Evolutionary conservation across 2,113 vertebrate genomes (phyloP), one percentile per base, ranked within the genome.

Genomic region (Bothrops jararaca): DNA sequence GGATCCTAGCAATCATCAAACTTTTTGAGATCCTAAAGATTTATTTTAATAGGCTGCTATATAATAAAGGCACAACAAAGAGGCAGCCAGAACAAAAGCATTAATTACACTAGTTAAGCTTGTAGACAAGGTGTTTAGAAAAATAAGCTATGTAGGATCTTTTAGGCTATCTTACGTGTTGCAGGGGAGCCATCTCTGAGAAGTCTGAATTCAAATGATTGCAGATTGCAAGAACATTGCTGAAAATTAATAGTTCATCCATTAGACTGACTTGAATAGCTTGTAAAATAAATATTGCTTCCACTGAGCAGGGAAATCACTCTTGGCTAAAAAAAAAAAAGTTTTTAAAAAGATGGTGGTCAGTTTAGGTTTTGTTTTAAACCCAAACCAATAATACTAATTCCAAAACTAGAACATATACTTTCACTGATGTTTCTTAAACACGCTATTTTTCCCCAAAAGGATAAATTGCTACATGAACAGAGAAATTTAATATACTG

Each of bases 1-100:
- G 64, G 95, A 93, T 95, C 95, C 80, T 5, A 92, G 29, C 42
- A 95, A 95, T 4, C 24, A 0, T 12, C 56, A 74, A 86, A 42
- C 92, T 60, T 93, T 57, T 57, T 39, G 22, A 9, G 96, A 95
- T 96, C 96, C 96, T 96, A 95, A 95, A 95, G 74, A 96, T 90
- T 90, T 53, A 96, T 95, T 95, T 92, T 26, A 86, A 69, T 91
- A 95, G 0, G 0, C 94, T 95, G 85, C 7, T 0, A 15, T 39
- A 50, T 56, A 87, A 69, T 29, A 6, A 39, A 57, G 52, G 5
- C 3, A 39, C 13, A 52, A 92, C 88, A 94, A 95, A 13, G 0
- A 95, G 89, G 96, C 93, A 96, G 92, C 89, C 95, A 92, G 69
- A 93, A 89, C 34, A 26, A 57, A 2, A 50, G 85, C 20, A 29